Evolutionary conservation across 2,888 invertebrate species (phyloP), one percentile per base, ranked within the genome.

Genomic region (Ophion ellenae): DNA sequence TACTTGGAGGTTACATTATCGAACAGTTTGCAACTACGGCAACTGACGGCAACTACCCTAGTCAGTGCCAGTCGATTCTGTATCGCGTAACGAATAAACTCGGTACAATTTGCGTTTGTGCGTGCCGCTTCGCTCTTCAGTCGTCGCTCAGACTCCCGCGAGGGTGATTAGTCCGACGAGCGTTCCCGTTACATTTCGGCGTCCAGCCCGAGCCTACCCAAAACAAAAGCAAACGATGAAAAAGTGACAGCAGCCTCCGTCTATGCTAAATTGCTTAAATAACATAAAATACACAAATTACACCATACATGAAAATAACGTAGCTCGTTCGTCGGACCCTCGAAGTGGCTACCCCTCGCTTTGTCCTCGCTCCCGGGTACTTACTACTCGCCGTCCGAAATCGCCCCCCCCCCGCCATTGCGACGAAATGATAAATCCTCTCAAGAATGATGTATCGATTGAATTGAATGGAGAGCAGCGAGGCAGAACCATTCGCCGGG

Each of bases 1-100:
- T 45, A 73, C 47, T 71, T 36, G 71, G 83, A 85, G 85, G 87
- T 87, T 87, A 87, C 83, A 85, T 87, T 88, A 87, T 88, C 85
- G 87, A 88, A 87, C 87, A 83, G 76, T 75, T 80, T 36, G 66
- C 85, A 4, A 53, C 17, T 53, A 53, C 53, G 17, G 53, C 53
- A 53, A 53, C 53, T 9, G 32, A 40, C 40, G 6, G 40, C 53
- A 85, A 88, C 88, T 87, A 87, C 87, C 86, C 88, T 86, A 87
- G 87, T 84, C 86, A 86, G 85, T 80, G 61, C 17, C 17, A 53
- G 53, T 53, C 17, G 17, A 14, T 53, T 53, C 14, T 17, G 47
- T 73, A 20, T 61, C 59, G 59, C 64, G 71, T 64, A 66, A 45
- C 20, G 53, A 47, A 40, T 53, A 66, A 70, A 53, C 24, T 17